Conservation (phyloP, 2,888 invertebrate species). For the Andrena fulva region DNA sequence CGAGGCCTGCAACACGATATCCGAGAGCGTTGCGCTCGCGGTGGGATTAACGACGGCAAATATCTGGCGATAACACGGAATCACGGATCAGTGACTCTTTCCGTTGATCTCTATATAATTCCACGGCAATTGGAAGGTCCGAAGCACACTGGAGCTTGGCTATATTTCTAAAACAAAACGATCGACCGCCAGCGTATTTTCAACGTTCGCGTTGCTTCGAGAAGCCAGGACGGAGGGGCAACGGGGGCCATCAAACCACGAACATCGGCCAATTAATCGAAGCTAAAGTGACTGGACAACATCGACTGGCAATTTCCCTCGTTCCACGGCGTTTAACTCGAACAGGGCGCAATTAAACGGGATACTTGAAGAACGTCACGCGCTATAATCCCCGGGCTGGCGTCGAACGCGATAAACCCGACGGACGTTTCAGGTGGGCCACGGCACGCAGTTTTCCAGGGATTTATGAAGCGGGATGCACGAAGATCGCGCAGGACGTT, state of each 20-base stretch:
- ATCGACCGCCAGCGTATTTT: background rate
- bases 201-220: background rate
- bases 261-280: constrained; percentile 9
- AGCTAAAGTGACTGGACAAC: constrained; percentile 2
- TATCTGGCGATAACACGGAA: constrained; percentile 39
- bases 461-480: constrained; percentile 73
- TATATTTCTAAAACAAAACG: too few species aligned
- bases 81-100: constrained; percentile 22
- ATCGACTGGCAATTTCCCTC: background rate
- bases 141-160: too few species aligned
- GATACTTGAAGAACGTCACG: constrained; percentile 22
- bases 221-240: background rate
- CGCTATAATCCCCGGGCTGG: constrained; percentile 16
- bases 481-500: constrained; percentile 69
- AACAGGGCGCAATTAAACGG: constrained; percentile 26
- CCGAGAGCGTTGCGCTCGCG: constrained; percentile 55
- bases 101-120: background rate
- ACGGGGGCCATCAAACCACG: constrained; percentile 1
- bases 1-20: constrained; percentile 35
- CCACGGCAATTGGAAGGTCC: too few species aligned
- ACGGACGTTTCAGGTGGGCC: constrained; percentile 19
- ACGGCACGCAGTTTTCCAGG: constrained; percentile 60
- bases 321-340: background rate
- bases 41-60: constrained; percentile 60
- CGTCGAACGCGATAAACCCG: constrained; percentile 15